Conservation (phyloP, 35 echinoderm and acorn worm species). For the Apostichopus parvimensis region DNA sequence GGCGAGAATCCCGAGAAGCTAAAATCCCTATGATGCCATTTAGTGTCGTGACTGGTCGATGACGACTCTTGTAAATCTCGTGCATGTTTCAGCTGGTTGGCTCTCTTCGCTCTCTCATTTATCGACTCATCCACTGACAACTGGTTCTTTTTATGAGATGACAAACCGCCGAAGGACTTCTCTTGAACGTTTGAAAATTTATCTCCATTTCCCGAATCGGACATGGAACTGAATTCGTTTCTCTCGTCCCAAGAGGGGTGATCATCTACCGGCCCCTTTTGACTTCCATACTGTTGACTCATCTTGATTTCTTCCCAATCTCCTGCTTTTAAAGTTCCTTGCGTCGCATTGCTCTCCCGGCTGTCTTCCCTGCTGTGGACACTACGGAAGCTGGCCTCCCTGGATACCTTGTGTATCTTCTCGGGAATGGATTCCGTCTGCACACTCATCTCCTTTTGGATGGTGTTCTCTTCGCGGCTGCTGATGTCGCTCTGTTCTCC, state of each 20-base stretch:
- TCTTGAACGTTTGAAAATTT: too few species aligned
- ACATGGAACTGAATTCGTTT: background rate
- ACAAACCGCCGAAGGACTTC: too few species aligned
- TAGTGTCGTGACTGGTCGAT: background rate
- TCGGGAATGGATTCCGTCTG: background rate
- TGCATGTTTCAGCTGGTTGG: background rate
- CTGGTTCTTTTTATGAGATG: background rate
- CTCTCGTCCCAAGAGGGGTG: background rate
- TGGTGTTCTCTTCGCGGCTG: conserved; percentile 36
- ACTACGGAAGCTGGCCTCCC: conserved; percentile 52
- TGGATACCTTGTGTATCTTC: background rate
- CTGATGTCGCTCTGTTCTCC: conserved; percentile 16
- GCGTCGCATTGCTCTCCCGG: conserved; percentile 59
- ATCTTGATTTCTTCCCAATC: conserved; percentile 52
- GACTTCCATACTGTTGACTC: conserved; percentile 17
- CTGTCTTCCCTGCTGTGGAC: conserved; percentile 55
- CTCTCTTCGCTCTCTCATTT: background rate
- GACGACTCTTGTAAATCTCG: background rate
- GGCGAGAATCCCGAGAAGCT: conserved; percentile 7
- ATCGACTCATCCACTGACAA: background rate
- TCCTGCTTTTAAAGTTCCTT: conserved; percentile 24
- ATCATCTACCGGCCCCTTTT: background rate
- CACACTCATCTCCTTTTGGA: conserved; percentile 48
- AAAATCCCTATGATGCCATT: conserved; percentile 4
- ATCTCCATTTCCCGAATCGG: too few species aligned